These are phyloP conservation scores for Grapholita molesta DNA, from an alignment of 1,140 invertebrate genomes.

Conservation along the genomic window DNA sequence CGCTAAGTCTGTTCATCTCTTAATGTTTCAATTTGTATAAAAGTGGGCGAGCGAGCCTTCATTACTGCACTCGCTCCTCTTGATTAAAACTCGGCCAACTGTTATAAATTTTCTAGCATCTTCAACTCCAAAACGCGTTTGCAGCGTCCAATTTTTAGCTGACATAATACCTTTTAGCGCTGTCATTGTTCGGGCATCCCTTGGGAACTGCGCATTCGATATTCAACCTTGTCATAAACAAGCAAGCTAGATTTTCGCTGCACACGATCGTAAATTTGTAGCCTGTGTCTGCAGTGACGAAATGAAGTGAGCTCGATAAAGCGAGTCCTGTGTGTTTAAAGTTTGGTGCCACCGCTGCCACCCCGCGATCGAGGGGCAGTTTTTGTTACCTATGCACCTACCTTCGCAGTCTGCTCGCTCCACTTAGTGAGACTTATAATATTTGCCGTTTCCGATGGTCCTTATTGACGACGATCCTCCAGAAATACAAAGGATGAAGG, in stretches of 20 bases:
- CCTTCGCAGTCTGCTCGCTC: too few relatives aligned
- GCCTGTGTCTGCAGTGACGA: neutral
- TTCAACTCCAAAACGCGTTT: neutral
- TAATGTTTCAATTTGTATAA: constrained; percentile 10
- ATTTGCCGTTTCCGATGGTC: neutral
- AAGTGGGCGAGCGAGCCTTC: neutral
- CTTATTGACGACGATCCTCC: too few relatives aligned
- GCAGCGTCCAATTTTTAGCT: neutral
- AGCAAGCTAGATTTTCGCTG: neutral
- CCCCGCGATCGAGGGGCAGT: neutral
- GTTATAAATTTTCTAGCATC: constrained; percentile 4
- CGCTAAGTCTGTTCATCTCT: neutral
- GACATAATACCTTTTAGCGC: neutral
- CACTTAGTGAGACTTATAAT: neutral
- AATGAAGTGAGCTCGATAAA: neutral
- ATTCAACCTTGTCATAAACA: neutral
- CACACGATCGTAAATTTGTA: neutral
- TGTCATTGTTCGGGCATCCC: neutral
- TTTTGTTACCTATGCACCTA: too few relatives aligned
- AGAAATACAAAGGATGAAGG: too few relatives aligned
- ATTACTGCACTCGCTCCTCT: neutral
- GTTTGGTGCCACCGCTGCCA: too few relatives aligned
- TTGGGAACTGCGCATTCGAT: neutral
- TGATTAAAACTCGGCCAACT: constrained; percentile 13
- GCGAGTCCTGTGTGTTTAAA: neutral